Percentiles rank a stretch among this genome's conserved stretches.
phyloP scores from a whole-genome alignment of 2,888 invertebrate genomes.

The Morinoia aosen region DNA sequence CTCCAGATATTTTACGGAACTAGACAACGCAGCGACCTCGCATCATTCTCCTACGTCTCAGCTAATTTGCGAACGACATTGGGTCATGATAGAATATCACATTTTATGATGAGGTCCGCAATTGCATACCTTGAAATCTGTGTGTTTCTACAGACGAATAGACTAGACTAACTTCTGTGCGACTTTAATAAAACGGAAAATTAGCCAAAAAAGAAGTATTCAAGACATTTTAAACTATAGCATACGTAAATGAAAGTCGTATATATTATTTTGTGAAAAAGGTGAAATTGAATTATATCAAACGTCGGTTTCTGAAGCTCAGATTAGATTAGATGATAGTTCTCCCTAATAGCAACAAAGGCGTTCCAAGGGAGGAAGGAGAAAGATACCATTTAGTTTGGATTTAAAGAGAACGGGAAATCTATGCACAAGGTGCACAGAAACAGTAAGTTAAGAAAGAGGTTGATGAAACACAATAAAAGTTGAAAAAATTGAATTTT shows the following conservation, averaged over 20 bases:
- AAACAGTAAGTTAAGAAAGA: too few relatives aligned
- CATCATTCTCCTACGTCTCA: neutral
- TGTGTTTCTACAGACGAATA: neutral
- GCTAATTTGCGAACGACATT: neutral
- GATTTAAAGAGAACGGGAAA: too few relatives aligned
- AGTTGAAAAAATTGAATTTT: too few relatives aligned
- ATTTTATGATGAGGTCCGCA: neutral
- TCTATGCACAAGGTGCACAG: too few relatives aligned
- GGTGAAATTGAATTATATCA: neutral
- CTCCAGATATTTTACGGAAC: neutral
- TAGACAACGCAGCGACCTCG: neutral
- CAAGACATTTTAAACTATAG: neutral
- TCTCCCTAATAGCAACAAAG: too few relatives aligned
- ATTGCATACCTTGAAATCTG: neutral
- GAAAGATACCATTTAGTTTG: too few relatives aligned
- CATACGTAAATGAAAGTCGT: neutral
- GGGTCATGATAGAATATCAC: neutral
- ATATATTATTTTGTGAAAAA: neutral
- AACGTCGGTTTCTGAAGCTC: neutral
- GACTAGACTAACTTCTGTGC: neutral
- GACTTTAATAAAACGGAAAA: too few relatives aligned
- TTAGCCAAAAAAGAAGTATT: neutral
- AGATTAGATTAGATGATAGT: neutral
- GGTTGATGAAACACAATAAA: too few relatives aligned
- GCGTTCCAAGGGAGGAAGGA: too few relatives aligned